Percentiles rank a stretch among this genome's conserved stretches.
These are phyloP conservation scores for Zaprionus bogoriensis DNA, from an alignment of 2,888 invertebrate species.

Conservation along the genomic window DNA sequence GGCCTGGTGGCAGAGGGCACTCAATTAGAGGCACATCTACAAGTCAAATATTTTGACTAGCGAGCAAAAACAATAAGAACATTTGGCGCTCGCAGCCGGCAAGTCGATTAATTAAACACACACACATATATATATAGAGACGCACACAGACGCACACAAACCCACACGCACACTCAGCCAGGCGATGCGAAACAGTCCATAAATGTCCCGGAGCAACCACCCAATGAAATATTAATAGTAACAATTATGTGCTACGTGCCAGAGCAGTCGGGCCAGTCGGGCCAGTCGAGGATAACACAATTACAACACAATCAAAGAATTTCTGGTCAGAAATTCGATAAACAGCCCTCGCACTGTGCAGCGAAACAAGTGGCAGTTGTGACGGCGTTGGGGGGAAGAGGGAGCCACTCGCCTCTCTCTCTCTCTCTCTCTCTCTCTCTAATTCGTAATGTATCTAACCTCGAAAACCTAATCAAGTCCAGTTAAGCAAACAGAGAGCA, in stretches of 20 bases:
- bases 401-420: not conserved
- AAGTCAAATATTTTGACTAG: constrained; percentile 75
- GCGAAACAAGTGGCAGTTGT: constrained; percentile 44
- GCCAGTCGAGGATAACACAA: constrained; percentile 64
- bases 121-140: too few species aligned
- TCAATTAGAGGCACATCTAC: constrained; percentile 78
- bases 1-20: constrained; percentile 18
- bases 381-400: too few species aligned
- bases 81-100: constrained; percentile 50
- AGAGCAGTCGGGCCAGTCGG: constrained; percentile 18
- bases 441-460: constrained; percentile 79
- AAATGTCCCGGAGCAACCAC: constrained; percentile 66
- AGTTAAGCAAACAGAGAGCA: constrained; percentile 66
- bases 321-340: constrained; percentile 60
- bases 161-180: not conserved
- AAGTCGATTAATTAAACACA: constrained; percentile 73
- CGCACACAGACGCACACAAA: not conserved
- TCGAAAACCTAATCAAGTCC: constrained; percentile 80
- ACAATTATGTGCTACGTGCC: constrained; percentile 77
- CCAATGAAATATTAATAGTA: constrained; percentile 77
- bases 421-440: constrained; percentile 73
- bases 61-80: constrained; percentile 68
- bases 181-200: constrained; percentile 57
- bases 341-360: constrained; percentile 57
- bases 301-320: constrained; percentile 75